Evolutionary conservation across 2,113 vertebrate species (phyloP), one percentile per base, ranked within the genome.

Genomic region (Leucosticte australis): DNA sequence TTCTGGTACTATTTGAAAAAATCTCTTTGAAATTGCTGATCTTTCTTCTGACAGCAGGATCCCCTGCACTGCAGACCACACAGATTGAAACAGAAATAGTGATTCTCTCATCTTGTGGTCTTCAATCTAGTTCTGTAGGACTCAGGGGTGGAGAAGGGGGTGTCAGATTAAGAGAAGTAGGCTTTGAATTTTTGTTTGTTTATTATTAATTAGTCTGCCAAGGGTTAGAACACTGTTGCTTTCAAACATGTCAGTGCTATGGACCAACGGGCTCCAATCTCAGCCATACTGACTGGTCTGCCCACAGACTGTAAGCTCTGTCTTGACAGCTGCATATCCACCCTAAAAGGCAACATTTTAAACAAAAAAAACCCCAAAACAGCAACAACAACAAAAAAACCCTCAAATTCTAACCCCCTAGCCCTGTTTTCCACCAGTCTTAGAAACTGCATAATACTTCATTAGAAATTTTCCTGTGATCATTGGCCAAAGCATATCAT

Each of bases 121-220:
- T 52, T 90, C 55, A 50, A 22, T 69, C 42, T 86, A 15, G 14
- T 27, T 77, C 55, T 74, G 14, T 12, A 63, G 39, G 24, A 63
- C 2, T 65, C 6, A 1, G 6, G 13, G 4, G 11, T 7, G 5
- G 15, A 1, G 7, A 7, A 42, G 9, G 10, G 30, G 11, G 22
- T 3, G 5, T 6, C 71, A 70, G 57, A 30, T 35, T 44, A 63
- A 84, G 53, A 93, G 27, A 89, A 82, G 17, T 2, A 71, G 42
- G 28, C 22, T 87, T 94, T 71, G 39, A 88, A 52, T 44, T 67
- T 94, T 59, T 57, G 17, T 60, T 86, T 92, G 37, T 30, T 53
- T 55, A 20, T 89, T 83, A 91, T 59, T 83, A 91, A 85, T 69
- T 80, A 83, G 22, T 74, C 35, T 70, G 6, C 9, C 7, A 2